Percentiles rank a stretch among this genome's conserved stretches.
These are phyloP conservation scores for Aviceda subcristata DNA, from an alignment of 2,113 vertebrate species.

Conservation along the genomic window DNA sequence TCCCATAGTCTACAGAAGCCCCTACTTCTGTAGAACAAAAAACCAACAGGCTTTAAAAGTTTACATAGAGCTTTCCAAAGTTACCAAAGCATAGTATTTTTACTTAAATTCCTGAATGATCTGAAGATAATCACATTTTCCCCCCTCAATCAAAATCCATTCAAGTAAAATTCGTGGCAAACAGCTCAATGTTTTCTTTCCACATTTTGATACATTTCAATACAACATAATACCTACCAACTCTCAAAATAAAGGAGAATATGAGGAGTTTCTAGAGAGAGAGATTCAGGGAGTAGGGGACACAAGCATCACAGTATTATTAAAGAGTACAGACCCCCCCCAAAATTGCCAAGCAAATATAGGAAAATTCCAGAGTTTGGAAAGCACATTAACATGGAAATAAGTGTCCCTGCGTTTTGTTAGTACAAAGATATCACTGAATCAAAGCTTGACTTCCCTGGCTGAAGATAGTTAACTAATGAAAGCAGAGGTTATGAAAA, in stretches of 20 bases:
- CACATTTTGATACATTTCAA: neutral
- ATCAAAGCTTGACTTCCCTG: neutral
- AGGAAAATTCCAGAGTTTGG: neutral
- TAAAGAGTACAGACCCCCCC: neutral
- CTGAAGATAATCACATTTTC: neutral
- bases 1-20: neutral
- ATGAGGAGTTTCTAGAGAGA: neutral
- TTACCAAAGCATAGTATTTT: neutral
- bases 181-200: neutral
- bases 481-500: neutral
- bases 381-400: neutral
- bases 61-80: neutral
- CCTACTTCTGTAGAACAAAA: neutral
- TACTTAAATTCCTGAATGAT: neutral
- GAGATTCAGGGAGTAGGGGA: accelerated
- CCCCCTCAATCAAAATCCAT: neutral
- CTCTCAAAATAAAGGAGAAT: neutral
- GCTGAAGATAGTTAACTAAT: neutral
- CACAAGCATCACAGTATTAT: neutral
- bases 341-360: neutral
- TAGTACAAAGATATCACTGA: too few species aligned
- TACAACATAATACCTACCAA: neutral
- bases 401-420: neutral
- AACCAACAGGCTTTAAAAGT: neutral
- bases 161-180: neutral